Base-by-base conservation (phyloP, 1,140 invertebrate species). In the Zaprionus kolodkinae region DNA sequence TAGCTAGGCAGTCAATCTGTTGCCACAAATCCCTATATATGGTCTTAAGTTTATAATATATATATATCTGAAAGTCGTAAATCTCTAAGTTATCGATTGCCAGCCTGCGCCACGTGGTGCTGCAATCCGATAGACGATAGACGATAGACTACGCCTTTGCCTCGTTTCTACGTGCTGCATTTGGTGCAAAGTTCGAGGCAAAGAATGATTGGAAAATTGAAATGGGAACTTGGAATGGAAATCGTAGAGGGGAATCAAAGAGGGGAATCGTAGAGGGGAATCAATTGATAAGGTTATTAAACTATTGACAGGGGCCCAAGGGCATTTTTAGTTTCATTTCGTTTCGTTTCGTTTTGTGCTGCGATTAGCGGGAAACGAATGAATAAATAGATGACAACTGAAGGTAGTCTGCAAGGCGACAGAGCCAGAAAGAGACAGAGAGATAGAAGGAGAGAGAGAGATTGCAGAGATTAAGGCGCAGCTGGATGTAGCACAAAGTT, bases 201-300 rank as follows among this genome's bases (percentile, higher is more conserved):
- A 6, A 30, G 3, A 30, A 30, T 30, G 27, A 30, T 30, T 30
- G 3, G 27, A 3, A 30, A 30, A 30, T 30, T 3, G 25, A 4
- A 27, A 27, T 27, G 25, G n/a, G n/a, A n/a, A n/a, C n/a, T n/a
- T n/a, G 27, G 27, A 30, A 30, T 30, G 27, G 27, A 30, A 30
- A 30, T 30, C 27, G 27, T 3, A 30, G 4, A 21, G 21, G 15
- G 45, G 17, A 27, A 27, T 27, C 25, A 4, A n/a, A 4, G 25
- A 27, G 21, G 15, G 45, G 17, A 30, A 30, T 30, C 27, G 1
- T 21, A 6, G 27, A 4, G 21, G 9, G 45, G 45, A 50, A 55
- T 56, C 6, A 55, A 78, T 72, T 87, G 82, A 86, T 86, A 86
- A 87, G 83, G 78, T 68, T 70, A 59, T 72, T 86, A 75, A 80